Conservation (phyloP, 1,140 invertebrate species). For the Bombus consobrinus region DNA sequence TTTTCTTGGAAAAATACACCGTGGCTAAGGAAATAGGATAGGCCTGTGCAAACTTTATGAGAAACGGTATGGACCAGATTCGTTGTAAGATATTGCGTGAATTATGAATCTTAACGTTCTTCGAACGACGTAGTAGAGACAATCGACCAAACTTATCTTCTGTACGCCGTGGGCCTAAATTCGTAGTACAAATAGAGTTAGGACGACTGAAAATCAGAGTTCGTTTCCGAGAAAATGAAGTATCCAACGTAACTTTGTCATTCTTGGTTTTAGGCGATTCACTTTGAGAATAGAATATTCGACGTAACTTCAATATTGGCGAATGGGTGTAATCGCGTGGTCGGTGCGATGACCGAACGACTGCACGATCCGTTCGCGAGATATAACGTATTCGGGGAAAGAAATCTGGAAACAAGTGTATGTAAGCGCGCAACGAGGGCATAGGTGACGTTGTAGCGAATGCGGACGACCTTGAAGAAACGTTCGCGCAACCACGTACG, state of each 20-base stretch:
- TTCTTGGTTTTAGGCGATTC: not conserved
- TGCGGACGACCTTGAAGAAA: conserved; percentile 28
- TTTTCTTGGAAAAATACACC: not conserved
- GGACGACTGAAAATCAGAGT: no score
- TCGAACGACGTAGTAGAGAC: not conserved
- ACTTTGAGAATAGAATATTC: not conserved
- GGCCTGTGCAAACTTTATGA: not conserved
- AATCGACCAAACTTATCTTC: not conserved
- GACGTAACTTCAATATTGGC: not conserved
- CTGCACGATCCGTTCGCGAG: not conserved
- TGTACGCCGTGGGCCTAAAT: not conserved
- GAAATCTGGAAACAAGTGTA: not conserved
- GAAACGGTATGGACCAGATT: not conserved
- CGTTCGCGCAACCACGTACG: not conserved
- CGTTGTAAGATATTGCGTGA: no score
- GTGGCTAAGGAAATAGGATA: no score
- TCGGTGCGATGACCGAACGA: not conserved
- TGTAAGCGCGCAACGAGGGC: not conserved
- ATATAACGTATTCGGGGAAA: not conserved
- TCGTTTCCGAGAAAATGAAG: no score
- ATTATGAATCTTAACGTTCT: not conserved
- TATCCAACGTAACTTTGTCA: no score
- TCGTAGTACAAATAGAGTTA: not conserved
- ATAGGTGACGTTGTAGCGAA: conserved; percentile 15
- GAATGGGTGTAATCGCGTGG: not conserved